Conservation (phyloP, 2,888 invertebrate species). For the Thera britannica region DNA sequence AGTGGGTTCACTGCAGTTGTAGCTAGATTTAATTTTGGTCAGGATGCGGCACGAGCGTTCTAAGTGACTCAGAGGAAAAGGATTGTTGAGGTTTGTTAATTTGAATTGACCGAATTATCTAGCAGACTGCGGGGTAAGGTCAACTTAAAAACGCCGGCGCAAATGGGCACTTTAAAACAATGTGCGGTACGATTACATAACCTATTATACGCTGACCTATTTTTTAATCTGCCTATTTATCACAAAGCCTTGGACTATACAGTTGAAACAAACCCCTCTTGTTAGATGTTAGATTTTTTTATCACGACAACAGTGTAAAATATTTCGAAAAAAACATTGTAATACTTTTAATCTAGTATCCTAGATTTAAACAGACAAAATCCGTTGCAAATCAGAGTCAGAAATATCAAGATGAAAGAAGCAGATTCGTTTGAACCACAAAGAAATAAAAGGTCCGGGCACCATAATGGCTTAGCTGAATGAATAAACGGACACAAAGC, state of each 20-base stretch:
- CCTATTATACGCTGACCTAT: background rate
- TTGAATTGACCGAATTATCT: conserved; percentile 61
- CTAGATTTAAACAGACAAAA: background rate
- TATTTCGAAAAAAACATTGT: too few species aligned
- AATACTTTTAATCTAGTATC: too few species aligned
- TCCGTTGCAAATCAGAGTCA: background rate
- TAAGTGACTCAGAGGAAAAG: conserved; percentile 73
- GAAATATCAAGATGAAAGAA: conserved; percentile 21
- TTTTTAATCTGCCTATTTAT: too few species aligned
- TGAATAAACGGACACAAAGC: conserved; percentile 23
- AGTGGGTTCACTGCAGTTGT: conserved; percentile 63
- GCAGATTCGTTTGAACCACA: conserved; percentile 26
- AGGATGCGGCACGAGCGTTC: conserved; percentile 49
- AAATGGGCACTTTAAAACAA: background rate
- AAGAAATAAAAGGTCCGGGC: conserved; percentile 13
- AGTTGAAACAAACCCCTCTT: too few species aligned
- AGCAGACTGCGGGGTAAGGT: conserved; percentile 46
- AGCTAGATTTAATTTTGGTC: conserved; percentile 65
- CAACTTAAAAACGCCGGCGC: conserved; percentile 37
- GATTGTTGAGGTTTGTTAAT: conserved; percentile 69
- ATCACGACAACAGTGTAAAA: too few species aligned
- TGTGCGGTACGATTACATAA: background rate
- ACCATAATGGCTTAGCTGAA: conserved; percentile 22
- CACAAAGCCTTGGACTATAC: too few species aligned
- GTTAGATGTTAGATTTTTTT: too few species aligned